These are phyloP conservation scores for Rhipidura dahli DNA, from an alignment of 2,113 vertebrate species.

Conservation along the genomic window DNA sequence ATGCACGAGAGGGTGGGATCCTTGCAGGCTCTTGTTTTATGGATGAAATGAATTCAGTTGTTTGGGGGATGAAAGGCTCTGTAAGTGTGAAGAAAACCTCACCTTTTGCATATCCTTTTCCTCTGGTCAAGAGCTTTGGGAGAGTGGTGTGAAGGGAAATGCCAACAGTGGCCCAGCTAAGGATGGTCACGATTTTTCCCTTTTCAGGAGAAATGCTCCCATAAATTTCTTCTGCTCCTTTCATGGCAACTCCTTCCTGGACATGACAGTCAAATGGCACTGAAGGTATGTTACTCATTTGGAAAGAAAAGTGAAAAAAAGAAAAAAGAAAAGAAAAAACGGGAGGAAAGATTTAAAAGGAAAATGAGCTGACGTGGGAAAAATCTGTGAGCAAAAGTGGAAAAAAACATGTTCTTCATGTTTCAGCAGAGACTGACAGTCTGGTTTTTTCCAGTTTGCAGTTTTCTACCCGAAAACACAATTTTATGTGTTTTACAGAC, in stretches of 20 bases:
- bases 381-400: not conserved
- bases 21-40: not conserved
- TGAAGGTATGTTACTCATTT: not conserved
- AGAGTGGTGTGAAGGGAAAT: not conserved
- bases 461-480: not conserved
- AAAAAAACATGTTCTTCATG: not conserved
- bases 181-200: not conserved
- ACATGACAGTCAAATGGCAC: not conserved
- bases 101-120: not conserved
- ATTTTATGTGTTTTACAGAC: not conserved
- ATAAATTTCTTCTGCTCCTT: not conserved
- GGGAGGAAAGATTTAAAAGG: rapidly evolving
- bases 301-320: rapidly evolving
- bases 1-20: not conserved
- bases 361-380: not conserved
- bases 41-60: not conserved
- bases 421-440: not conserved
- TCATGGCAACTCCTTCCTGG: not conserved
- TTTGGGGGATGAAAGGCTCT: not conserved
- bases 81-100: not conserved
- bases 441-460: not conserved
- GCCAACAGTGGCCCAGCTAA: not conserved
- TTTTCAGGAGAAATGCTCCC: not conserved
- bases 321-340: rapidly evolving
- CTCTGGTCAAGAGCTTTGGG: not conserved